These are phyloP conservation scores for Axis porcinus DNA, from an alignment of 2,113 vertebrate species.

Conservation along the genomic window DNA sequence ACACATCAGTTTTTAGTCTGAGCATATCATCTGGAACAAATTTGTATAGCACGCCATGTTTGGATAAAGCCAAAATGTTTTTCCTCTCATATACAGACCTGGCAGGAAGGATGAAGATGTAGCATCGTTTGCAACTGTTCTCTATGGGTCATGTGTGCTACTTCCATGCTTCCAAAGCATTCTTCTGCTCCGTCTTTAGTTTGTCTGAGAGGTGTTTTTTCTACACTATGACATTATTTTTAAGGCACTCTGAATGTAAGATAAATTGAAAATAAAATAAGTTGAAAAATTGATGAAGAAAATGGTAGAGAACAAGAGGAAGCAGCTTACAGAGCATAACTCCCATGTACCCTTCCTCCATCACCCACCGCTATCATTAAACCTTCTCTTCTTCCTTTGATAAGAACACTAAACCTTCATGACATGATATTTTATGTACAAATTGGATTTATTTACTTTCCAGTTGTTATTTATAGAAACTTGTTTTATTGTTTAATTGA, in stretches of 20 bases:
- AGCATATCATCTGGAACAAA: background rate
- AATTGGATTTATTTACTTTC: background rate
- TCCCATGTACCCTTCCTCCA: background rate
- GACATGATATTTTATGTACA: background rate
- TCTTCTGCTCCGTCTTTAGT: background rate
- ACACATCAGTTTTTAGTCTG: background rate
- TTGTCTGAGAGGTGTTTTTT: background rate
- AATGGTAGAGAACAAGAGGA: background rate
- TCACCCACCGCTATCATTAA: background rate
- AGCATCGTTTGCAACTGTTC: background rate
- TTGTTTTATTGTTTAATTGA: conserved; percentile 9
- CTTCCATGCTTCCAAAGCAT: background rate
- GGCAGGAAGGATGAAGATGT: background rate
- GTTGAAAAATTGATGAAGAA: background rate
- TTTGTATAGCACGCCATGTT: background rate
- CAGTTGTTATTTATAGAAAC: background rate
- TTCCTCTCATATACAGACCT: background rate
- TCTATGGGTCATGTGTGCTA: background rate
- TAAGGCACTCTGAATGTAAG: background rate
- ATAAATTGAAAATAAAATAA: background rate
- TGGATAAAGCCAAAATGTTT: background rate
- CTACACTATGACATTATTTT: background rate
- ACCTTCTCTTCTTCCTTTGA: background rate
- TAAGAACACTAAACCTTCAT: background rate
- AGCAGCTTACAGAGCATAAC: background rate